These are phyloP conservation scores for Petrocephalus microphthalmus DNA, from an alignment of 2,113 vertebrate genomes.

Conservation along the genomic window DNA sequence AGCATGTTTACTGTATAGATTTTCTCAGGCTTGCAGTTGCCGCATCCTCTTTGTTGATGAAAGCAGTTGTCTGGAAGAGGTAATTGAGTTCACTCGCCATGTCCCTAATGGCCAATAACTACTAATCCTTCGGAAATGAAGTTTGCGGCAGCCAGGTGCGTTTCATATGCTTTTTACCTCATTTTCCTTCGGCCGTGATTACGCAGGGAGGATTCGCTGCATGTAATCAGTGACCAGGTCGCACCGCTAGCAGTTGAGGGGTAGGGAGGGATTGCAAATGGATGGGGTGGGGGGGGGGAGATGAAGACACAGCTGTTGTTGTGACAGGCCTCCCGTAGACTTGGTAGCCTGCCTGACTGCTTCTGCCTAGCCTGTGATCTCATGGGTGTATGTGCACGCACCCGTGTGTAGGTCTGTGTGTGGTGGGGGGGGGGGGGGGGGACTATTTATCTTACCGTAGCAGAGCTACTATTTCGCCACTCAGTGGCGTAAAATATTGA, in stretches of 20 bases:
- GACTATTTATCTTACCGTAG: background rate
- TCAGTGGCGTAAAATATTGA: background rate
- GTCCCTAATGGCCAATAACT: slow-evolving; percentile 6
- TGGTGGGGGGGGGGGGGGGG: background rate
- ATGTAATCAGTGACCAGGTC: background rate
- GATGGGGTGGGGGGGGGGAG: background rate
- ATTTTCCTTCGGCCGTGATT: background rate
- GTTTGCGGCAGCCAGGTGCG: background rate
- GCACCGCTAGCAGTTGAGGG: background rate
- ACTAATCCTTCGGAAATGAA: slow-evolving; percentile 23
- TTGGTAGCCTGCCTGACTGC: background rate
- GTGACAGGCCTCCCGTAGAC: background rate
- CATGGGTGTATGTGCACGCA: background rate
- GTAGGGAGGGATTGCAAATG: background rate
- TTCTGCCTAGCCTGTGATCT: background rate
- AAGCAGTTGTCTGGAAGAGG: background rate
- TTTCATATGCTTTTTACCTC: background rate
- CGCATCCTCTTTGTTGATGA: slow-evolving; percentile 14
- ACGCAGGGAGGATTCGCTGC: background rate
- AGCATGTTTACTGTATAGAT: background rate
- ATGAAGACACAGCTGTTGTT: background rate
- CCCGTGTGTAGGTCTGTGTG: background rate
- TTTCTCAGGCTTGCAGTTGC: background rate
- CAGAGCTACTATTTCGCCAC: background rate
- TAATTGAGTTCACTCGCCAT: slow-evolving; percentile 10